Percentiles rank a stretch among this genome's conserved stretches.
These are phyloP conservation scores for Eurosta solidaginis DNA, from an alignment of 1,140 invertebrate genomes.

Conservation along the genomic window DNA sequence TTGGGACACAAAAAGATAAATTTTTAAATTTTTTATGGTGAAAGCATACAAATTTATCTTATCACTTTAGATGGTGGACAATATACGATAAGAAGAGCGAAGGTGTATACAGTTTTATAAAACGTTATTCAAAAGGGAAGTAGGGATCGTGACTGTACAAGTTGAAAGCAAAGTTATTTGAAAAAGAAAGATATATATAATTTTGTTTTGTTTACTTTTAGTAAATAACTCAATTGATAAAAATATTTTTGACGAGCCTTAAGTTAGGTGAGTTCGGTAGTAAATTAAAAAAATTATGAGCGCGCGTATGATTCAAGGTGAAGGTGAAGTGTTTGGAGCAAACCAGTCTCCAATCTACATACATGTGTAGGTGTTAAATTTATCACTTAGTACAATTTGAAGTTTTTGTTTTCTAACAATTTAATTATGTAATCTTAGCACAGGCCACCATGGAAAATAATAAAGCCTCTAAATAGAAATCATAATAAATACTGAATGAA, in stretches of 20 bases:
- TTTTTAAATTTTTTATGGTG: too few species aligned
- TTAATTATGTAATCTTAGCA: too few species aligned
- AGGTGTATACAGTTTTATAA: not conserved
- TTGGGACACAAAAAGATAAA: not conserved
- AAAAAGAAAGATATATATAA: too few species aligned
- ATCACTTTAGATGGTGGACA: not conserved
- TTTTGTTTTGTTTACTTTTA: too few species aligned
- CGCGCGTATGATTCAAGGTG: not conserved
- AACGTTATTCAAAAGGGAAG: not conserved
- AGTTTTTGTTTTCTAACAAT: too few species aligned
- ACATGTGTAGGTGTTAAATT: not conserved
- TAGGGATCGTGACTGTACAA: not conserved
- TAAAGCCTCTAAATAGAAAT: too few species aligned
- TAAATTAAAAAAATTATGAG: not conserved
- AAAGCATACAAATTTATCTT: not conserved
- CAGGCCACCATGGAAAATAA: too few species aligned
- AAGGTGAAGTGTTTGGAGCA: not conserved
- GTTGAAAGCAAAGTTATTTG: slow-evolving; percentile 18
- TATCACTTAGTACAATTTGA: not conserved
- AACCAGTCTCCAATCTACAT: not conserved
- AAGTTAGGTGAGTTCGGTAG: not conserved
- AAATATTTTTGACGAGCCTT: too few species aligned
- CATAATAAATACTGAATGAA: too few species aligned
- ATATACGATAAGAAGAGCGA: not conserved
- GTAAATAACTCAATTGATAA: too few species aligned